These are phyloP conservation scores for Petrolisthes cinctipes DNA, from an alignment of 2,888 invertebrate genomes.

Conservation along the genomic window DNA sequence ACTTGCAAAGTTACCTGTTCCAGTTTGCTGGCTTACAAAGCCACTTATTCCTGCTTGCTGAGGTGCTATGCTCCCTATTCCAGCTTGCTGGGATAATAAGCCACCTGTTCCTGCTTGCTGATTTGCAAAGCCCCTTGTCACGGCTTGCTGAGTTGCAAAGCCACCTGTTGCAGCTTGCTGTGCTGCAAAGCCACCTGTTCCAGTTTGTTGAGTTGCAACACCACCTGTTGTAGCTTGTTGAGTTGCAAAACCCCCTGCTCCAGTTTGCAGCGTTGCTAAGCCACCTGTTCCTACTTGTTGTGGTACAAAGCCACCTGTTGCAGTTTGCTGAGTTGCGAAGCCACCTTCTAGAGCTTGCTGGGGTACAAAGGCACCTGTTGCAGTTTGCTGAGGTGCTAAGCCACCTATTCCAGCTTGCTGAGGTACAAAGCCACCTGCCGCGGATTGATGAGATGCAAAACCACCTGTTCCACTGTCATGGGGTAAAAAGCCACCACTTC, in stretches of 20 bases:
- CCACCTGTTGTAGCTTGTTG: background rate
- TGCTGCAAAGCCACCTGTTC: conserved; percentile 26
- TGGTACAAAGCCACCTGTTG: background rate
- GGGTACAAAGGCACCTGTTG: background rate
- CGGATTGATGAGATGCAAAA: no score
- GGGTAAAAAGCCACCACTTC: background rate
- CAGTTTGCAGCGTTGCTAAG: background rate
- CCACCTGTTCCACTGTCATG: background rate
- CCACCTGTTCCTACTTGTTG: background rate
- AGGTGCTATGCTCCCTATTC: background rate
- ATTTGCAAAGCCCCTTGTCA: background rate
- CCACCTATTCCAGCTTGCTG: background rate
- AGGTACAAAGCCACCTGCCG: background rate
- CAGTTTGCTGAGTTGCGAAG: background rate
- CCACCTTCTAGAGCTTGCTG: background rate
- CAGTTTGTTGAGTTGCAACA: background rate
- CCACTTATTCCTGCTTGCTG: background rate
- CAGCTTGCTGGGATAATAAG: background rate
- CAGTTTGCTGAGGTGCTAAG: background rate
- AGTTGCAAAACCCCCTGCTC: background rate
- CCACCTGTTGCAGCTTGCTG: background rate
- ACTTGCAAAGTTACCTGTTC: background rate
- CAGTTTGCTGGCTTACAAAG: background rate
- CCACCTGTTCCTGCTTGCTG: background rate
- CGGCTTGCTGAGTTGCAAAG: background rate